Conservation (phyloP, 92 coral and sea anemone species). For the Phymanthus crucifer region DNA sequence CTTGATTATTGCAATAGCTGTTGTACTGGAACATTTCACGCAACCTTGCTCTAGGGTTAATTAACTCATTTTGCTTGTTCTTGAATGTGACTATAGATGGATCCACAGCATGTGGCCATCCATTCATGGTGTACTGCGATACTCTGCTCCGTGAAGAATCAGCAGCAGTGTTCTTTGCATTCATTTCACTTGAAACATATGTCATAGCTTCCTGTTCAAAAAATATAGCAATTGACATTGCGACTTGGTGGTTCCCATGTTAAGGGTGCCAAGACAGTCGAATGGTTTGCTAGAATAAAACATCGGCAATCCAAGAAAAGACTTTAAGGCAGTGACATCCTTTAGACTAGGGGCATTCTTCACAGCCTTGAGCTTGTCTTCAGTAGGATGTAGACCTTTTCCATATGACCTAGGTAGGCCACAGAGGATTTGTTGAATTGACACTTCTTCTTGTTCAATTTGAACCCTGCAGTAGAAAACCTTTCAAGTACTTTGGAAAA, state of each 20-base stretch:
- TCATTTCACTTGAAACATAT: constrained; percentile 50
- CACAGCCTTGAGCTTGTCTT: constrained; percentile 46
- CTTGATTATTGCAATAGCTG: too few relatives aligned
- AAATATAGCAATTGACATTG: constrained; percentile 56
- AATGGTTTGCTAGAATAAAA: constrained; percentile 51
- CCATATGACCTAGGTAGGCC: constrained; percentile 47
- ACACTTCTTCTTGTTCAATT: constrained; percentile 39
- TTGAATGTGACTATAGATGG: constrained; percentile 25
- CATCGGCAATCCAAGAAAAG: constrained; percentile 51
- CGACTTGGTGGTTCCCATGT: constrained; percentile 55
- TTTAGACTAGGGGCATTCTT: constrained; percentile 44
- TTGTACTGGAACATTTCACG: background rate
- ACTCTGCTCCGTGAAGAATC: constrained; percentile 51
- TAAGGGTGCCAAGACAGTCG: constrained; percentile 22
- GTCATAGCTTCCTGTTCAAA: constrained; percentile 49
- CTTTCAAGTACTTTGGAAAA: constrained; percentile 47
- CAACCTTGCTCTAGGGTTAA: constrained; percentile 49
- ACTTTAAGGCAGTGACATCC: constrained; percentile 47
- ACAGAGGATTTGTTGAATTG: constrained; percentile 35
- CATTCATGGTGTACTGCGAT: constrained; percentile 22
- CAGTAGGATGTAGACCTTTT: constrained; percentile 48
- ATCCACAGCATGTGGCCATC: constrained; percentile 49
- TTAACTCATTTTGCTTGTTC: constrained; percentile 34
- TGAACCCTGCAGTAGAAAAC: constrained; percentile 33
- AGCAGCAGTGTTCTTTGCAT: constrained; percentile 40